A percentile compares a stretch with the other conserved stretches of the same genome.
These are phyloP conservation scores for Dendroctonus valens DNA, from an alignment of 1,140 invertebrate species.

Conservation along the genomic window DNA sequence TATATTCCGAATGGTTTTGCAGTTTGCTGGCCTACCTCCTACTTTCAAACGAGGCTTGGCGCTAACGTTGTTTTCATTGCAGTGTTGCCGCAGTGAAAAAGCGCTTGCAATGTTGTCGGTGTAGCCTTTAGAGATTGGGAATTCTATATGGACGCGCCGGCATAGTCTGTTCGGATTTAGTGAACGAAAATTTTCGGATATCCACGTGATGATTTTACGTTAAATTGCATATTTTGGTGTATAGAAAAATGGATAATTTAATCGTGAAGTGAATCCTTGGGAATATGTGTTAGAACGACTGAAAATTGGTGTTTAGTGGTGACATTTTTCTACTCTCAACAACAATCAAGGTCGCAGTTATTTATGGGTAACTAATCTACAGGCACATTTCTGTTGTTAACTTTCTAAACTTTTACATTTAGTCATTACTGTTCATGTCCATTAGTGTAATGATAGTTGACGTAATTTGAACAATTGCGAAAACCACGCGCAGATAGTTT, in stretches of 20 bases:
- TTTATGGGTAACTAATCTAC: constrained; percentile 18
- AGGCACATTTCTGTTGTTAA: constrained; percentile 1
- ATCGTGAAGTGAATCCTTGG: too few species aligned
- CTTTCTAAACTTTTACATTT: constrained; percentile 1
- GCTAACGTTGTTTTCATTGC: constrained; percentile 29
- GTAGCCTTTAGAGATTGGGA: neutral
- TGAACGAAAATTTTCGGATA: constrained; percentile 7
- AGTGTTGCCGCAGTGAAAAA: constrained; percentile 10
- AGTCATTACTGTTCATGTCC: neutral
- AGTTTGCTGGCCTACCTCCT: constrained; percentile 4
- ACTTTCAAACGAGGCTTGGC: constrained; percentile 24
- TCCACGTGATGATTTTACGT: neutral
- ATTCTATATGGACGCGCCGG: constrained; percentile 9
- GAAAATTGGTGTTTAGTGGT: too few species aligned
- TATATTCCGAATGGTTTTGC: constrained; percentile 25
- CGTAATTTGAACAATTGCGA: too few species aligned
- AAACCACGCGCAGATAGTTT: too few species aligned
- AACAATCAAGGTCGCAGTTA: constrained; percentile 9
- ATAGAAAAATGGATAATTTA: too few species aligned
- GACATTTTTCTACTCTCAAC: neutral
- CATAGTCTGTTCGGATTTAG: constrained; percentile 14
- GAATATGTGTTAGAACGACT: too few species aligned
- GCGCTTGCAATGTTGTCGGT: constrained; percentile 16
- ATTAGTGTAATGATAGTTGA: too few species aligned
- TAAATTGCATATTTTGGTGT: too few species aligned